Evolutionary conservation across 2,888 invertebrate genomes (phyloP), one percentile per base, ranked within the genome.

Genomic region (Crematogaster levior): DNA sequence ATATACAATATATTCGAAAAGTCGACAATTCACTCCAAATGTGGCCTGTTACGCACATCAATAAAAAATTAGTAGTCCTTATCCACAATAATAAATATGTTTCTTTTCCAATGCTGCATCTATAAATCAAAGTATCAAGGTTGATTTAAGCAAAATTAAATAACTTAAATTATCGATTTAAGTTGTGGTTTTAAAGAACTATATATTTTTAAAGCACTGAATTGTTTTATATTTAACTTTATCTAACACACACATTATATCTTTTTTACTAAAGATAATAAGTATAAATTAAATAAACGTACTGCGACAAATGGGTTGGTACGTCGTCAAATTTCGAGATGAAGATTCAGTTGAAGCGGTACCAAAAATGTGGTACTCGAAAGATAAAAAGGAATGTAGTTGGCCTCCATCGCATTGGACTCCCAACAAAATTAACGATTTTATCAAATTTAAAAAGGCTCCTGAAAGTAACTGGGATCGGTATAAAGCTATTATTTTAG

Each of bases 31-130:
- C 15, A 43, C 43, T 34, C 2, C 27, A 65, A 65, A 27, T 46
- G 40, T 27, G 65, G 43, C 24, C 27, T 65, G 18, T 43, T 46
- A 34, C 21, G 0, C 6, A 40, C 18, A 65, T 63, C 0, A 65
- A 65, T 27, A 65, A 46, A 65, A 65, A 65, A 65, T 43, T 65
- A 65, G 18, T 65, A 43, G 43, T 65, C 9, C 27, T 66, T n/a
- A 24, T 27, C 9, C n/a, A 46, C 30, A 46, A 65, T 27, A 30
- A 27, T 46, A 18, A 46, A 27, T 46, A 27, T n/a, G 27, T 65
- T 15, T 46, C 46, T 24, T 65, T 65, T 65, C 65, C 65, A 65
- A 40, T 65, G 46, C 5, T 48, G 15, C 65, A 46, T 65, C 1
- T 46, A 46, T 65, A 65, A 46, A 43, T n/a, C n/a, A n/a, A n/a